Evolutionary conservation across 2,797 vertebrate genomes (phyloP).

Genomic region (Acanthurus lineatus): DNA sequence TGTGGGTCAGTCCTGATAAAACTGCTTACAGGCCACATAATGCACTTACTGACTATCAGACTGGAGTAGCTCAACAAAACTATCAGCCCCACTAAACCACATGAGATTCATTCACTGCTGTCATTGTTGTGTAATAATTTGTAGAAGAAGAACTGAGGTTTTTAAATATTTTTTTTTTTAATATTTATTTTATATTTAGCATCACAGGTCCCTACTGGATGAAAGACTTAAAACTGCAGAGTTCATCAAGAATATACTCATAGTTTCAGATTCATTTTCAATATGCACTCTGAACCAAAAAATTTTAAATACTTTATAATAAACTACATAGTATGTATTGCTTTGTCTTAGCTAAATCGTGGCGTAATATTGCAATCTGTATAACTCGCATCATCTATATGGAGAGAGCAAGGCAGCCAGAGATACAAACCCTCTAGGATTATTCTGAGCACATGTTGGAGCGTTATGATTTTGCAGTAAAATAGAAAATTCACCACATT

Average conservation of each 20-base stretch:
- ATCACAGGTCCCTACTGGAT: not conserved
- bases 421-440: not conserved
- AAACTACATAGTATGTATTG: not conserved
- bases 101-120: slow-evolving; percentile 8
- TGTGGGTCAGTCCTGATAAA: slow-evolving; percentile 9
- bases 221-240: not conserved
- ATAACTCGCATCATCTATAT: not conserved
- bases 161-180: too few species aligned
- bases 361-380: not conserved
- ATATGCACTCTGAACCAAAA: not conserved
- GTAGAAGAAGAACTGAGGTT: not conserved
- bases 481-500: too few species aligned
- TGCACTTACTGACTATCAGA: slow-evolving; percentile 18
- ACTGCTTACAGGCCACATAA: slow-evolving; percentile 10
- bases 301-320: not conserved
- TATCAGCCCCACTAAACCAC: not conserved
- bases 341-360: too few species aligned
- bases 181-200: not conserved
- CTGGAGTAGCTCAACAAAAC: slow-evolving; percentile 12
- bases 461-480: not conserved
- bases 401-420: not conserved
- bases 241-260: too few species aligned
- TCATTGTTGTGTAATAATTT: not conserved
- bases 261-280: too few species aligned
- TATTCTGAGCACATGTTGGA: not conserved